Base-by-base conservation (phyloP, 1,140 invertebrate genomes). In the Heliconius nattereri region DNA sequence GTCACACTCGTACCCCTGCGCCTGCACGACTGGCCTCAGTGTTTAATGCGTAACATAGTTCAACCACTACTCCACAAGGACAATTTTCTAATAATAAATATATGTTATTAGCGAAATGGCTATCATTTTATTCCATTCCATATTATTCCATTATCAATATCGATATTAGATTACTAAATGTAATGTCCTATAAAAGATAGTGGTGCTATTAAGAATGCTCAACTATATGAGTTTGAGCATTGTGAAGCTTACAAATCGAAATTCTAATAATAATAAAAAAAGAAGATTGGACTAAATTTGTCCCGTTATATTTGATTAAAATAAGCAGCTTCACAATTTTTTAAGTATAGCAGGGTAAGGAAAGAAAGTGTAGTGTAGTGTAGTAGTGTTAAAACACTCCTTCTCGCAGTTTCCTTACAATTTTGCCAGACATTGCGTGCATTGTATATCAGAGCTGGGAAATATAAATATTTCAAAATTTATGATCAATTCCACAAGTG, bases 131-230 rank as follows among this genome's bases (percentile, higher is more conserved):
- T 29, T 66, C 60, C 8, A 66, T 60, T 9, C 23, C 57, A 60
- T 60, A 60, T 60, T 60, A 23, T 66, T 66, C 60, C 60, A 66
- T 66, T 66, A 66, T 66, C 60, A 66, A 66, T 66, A 66, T 29
- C 60, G 60, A 66, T 66, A 66, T 26, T 66, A 66, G 60, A 66
- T 66, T 66, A 66, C 60, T 29, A 66, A 26, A 66, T 29, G 60
- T 66, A 66, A 66, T 66, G 60, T 66, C 60, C 26, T 66, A 66
- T 66, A 66, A 66, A 66, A 66, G 23, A 13, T 66, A 66, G 26
- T 29, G 11, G 26, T 66, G 29, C 60, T 66, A 29, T 13, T 66
- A 26, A 29, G 9, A 66, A 29, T 29, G 26, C 26, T 66, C 11
- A 3, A 29, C 23, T 66, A 66, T 29, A 29, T 7, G 23, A 66